These are phyloP conservation scores for Chlamydotis undulata DNA, from an alignment of 2,113 vertebrate genomes.

Conservation along the genomic window DNA sequence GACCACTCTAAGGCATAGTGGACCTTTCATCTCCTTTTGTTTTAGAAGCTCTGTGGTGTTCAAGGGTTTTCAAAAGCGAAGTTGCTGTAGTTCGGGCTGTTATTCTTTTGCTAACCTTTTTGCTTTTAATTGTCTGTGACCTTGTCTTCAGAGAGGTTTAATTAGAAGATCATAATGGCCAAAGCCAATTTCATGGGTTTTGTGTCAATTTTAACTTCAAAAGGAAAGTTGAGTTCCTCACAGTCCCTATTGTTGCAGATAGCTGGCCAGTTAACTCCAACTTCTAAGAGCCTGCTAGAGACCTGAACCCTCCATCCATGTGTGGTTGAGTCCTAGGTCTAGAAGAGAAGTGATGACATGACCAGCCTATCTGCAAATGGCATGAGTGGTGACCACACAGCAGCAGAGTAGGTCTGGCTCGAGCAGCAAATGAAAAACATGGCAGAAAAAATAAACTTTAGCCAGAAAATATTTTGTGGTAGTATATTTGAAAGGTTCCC, in stretches of 20 bases:
- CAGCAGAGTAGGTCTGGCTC: not conserved
- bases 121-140: not conserved
- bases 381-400: not conserved
- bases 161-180: not conserved
- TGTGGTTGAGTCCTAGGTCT: not conserved
- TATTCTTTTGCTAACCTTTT: not conserved
- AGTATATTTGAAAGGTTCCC: not conserved
- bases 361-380: not conserved
- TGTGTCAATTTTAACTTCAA: not conserved
- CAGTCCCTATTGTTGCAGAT: not conserved
- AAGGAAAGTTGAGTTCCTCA: not conserved
- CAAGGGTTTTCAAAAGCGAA: not conserved
- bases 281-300: not conserved
- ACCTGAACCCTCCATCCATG: not conserved
- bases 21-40: not conserved
- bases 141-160: not conserved
- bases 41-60: not conserved
- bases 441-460: not conserved
- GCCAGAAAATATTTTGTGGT: not conserved
- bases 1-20: not conserved
- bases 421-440: not conserved
- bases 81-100: not conserved
- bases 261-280: not conserved
- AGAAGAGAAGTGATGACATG: not conserved
- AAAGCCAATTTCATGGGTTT: not conserved